phyloP scores from a whole-genome alignment of 1,140 invertebrate species.

The Sitophilus oryzae region DNA sequence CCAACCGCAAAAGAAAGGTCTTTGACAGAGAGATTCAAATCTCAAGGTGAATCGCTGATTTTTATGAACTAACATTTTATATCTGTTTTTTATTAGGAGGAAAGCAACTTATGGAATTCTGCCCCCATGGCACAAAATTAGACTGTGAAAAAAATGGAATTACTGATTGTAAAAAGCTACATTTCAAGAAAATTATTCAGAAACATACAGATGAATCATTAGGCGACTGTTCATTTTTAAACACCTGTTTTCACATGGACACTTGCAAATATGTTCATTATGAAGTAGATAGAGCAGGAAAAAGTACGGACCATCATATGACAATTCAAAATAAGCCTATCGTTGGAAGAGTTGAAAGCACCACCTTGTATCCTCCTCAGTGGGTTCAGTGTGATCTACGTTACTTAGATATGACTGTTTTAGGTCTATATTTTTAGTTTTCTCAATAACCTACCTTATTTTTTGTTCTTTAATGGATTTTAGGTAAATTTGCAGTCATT shows the following conservation, averaged over 20 bases:
- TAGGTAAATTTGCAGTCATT: conserved; percentile 90
- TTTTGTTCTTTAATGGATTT: conserved; percentile 14
- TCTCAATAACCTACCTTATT: background rate
- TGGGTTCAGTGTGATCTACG: conserved; percentile 97
- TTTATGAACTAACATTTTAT: background rate
- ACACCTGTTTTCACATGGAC: conserved; percentile 99
- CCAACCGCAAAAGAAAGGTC: conserved; percentile 94
- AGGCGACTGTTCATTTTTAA: conserved; percentile 95
- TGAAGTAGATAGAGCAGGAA: conserved; percentile 66
- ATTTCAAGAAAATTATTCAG: conserved; percentile 97
- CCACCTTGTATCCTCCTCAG: conserved; percentile 79
- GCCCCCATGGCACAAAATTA: conserved; percentile 85
- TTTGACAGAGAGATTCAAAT: conserved; percentile 89
- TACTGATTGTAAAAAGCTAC: conserved; percentile 76
- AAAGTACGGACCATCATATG: conserved; percentile 30
- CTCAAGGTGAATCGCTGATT: conserved; percentile 56
- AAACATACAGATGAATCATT: conserved; percentile 92
- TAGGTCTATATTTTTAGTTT: conserved; percentile 52
- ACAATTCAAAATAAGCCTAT: conserved; percentile 21
- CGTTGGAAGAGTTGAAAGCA: conserved; percentile 48
- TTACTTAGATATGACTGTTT: conserved; percentile 90
- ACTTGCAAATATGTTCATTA: conserved; percentile 97
- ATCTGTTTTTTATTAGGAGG: conserved; percentile 49
- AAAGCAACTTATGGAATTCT: conserved; percentile 93
- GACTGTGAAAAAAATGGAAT: conserved; percentile 71